A percentile compares a stretch with the other conserved stretches of the same genome.
phyloP scores from a whole-genome alignment of 2,888 invertebrate species.

The Pteria penguin region DNA sequence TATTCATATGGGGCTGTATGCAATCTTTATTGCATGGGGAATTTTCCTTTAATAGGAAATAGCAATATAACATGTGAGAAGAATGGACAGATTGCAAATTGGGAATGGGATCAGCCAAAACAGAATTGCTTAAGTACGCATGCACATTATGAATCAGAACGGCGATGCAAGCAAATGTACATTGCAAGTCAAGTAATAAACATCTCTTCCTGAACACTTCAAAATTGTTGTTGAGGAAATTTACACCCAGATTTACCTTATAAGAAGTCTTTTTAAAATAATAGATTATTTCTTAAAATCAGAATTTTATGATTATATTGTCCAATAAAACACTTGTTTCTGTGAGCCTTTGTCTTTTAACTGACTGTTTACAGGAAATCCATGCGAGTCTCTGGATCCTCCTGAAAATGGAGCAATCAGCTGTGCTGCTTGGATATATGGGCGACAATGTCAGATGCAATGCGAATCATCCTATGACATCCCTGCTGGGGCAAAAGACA shows the following conservation, averaged over 20 bases:
- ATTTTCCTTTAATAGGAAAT: conserved; percentile 28
- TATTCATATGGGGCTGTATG: conserved; percentile 22
- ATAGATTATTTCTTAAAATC: too few species aligned
- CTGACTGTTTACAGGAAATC: not conserved
- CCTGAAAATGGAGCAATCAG: conserved; percentile 13
- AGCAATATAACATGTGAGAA: conserved; percentile 10
- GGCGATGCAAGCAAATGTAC: too few species aligned
- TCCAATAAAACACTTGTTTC: too few species aligned
- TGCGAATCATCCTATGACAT: conserved; percentile 11
- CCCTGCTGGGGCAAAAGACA: not conserved
- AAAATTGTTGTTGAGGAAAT: too few species aligned
- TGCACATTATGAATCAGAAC: too few species aligned
- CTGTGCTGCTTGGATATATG: conserved; percentile 21
- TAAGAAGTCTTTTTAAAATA: too few species aligned
- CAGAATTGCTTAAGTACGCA: conserved; percentile 16
- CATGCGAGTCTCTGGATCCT: conserved; percentile 3
- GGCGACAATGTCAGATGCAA: conserved; percentile 16
- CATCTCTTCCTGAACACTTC: too few species aligned
- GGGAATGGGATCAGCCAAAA: conserved; percentile 10
- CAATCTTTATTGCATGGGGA: conserved; percentile 8
- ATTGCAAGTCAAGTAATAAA: too few species aligned
- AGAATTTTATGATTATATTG: too few species aligned
- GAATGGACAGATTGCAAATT: not conserved
- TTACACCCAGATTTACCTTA: too few species aligned
- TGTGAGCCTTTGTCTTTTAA: too few species aligned